Base-by-base conservation (phyloP, 2,113 vertebrate species). In the Nyctibius bracteatus region DNA sequence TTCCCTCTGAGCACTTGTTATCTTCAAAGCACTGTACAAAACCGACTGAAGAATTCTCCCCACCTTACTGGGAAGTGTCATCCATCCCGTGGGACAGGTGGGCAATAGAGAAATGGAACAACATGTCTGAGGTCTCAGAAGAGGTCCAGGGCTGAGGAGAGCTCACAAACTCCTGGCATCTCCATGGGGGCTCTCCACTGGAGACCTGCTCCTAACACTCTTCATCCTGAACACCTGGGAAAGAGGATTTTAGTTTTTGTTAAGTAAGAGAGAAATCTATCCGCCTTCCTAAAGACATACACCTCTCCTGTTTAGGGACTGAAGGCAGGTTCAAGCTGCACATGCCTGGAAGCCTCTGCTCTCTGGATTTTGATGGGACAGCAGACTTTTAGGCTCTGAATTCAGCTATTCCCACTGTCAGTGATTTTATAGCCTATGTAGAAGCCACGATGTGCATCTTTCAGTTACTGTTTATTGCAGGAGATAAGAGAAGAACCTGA, bases 11-110 rank as follows among this genome's bases (percentile, higher is more conserved):
- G 84, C 84, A 8, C 74, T 88, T 54, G 49, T 75, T 86, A 82
- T 39, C 90, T 93, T 96, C 93, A 96, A 96, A 95, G 89, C 62
- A 3, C 74, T 9, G 63, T 3, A 84, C 89, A 92, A 88, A 92
- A 83, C 8, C 11, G 1, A 35, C 58, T 3, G 79, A 72, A 33
- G 68, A 57, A 44, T 71, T 58, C 77, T 79, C 47, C 72, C 43
- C 68, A 41, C 19, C 27, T 25, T 21, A 15, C 90, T 20, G 84
- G 57, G 5, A 67, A n/a, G 81, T 14, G 70, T 59, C 78, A 39
- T 43, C 81, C 47, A 3, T 41, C 62, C 87, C 92, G 4, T 3
- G 62, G 93, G 84, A 79, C 39, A 63, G 63, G 43, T 3, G 33
- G 70, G 73, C 39, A 35, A 21, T 0, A 43, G 47, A 59, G 68